Base-by-base conservation (phyloP, 2,888 invertebrate species). In the Gerris lacustris region DNA sequence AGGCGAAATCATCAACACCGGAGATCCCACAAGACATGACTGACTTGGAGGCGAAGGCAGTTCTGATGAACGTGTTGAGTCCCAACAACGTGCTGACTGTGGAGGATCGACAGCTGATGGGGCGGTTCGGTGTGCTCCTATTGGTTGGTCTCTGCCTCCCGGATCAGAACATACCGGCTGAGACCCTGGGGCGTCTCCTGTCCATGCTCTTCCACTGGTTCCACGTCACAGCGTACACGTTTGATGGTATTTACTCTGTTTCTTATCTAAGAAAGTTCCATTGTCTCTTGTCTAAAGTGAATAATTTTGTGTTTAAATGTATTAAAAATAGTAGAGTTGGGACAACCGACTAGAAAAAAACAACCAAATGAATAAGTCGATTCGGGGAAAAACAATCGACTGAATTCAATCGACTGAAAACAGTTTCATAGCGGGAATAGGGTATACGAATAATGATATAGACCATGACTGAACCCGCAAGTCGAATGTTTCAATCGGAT, bases 151-250 rank as follows among this genome's bases (percentile, higher is more conserved):
- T 97, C 73, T 97, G 92, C 79, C 88, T 90, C 15, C 92, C 92
- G 0, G 87, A 86, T 74, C 85, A 88, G 44, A 74, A 76, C 69
- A 76, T 76, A 44, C 76, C 77, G n/a, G 70, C 77, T 74, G 71
- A 76, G 76, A 72, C 77, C 63, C 73, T 78, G 72, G 97, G 97
- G 6, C 86, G 97, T 73, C 85, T 99, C 76, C 85, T 99, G 68
- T 93, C 96, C 45, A 96, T 97, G 86, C 85, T 99, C 74, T 99
- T 98, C 82, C 96, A 98, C 81, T 99, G 99, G 99, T 99, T 98
- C 83, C 94, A 98, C 82, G 92, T 96, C 77, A 99, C 98, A 17
- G 96, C 97, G 2, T 95, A 94, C 81, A 89, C 97, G 7, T 95
- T 94, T 79, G 95, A 96, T 82, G 94, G 94, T 93, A 82, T 68